These are phyloP conservation scores for Coboldia fuscipes DNA, from an alignment of 1,140 invertebrate genomes.

Conservation along the genomic window DNA sequence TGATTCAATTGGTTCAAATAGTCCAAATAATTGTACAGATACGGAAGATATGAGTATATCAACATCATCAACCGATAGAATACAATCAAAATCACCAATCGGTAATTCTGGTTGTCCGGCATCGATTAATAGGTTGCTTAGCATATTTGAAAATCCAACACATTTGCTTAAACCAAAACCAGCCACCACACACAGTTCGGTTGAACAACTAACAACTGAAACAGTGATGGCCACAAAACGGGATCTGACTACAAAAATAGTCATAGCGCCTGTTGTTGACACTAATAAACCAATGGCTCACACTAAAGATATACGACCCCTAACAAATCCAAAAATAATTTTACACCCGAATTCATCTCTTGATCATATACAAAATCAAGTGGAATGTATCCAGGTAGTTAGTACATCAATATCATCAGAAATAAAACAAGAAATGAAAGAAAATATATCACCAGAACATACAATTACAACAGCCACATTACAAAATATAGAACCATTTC, in stretches of 20 bases:
- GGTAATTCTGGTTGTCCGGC: conserved; percentile 22
- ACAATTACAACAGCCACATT: conserved; percentile 19
- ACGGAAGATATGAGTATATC: background rate
- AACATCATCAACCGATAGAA: background rate
- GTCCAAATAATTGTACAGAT: background rate
- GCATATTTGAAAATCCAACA: conserved; percentile 29
- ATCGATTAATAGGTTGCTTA: conserved; percentile 29
- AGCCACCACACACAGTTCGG: too few relatives aligned
- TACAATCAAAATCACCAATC: conserved; percentile 9
- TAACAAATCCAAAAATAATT: too few relatives aligned
- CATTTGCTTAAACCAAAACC: too few relatives aligned
- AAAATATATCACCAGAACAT: conserved; percentile 20
- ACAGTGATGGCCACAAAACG: too few relatives aligned
- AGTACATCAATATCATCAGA: conserved; percentile 11
- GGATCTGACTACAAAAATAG: too few relatives aligned
- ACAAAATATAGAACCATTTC: conserved; percentile 12
- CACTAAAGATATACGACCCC: too few relatives aligned
- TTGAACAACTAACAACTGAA: too few relatives aligned
- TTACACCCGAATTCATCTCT: too few relatives aligned
- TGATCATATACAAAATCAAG: too few relatives aligned
- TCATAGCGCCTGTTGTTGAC: too few relatives aligned
- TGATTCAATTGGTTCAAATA: background rate
- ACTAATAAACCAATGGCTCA: too few relatives aligned
- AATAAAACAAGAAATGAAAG: conserved; percentile 17
- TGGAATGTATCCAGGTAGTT: too few relatives aligned